phyloP scores from a whole-genome alignment of 2,888 invertebrate species.

The Prosapia bicincta region DNA sequence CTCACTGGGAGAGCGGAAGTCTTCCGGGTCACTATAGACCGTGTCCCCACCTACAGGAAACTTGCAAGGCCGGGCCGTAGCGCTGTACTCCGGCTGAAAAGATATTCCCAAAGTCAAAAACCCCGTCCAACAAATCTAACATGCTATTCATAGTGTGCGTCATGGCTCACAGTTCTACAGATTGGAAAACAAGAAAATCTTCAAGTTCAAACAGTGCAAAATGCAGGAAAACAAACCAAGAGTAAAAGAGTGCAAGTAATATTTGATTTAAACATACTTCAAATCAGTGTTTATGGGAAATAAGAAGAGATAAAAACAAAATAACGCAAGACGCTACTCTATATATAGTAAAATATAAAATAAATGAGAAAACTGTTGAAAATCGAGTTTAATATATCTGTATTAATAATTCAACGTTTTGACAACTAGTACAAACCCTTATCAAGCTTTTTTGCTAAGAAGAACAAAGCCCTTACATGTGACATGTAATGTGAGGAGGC shows the following conservation, averaged over 20 bases:
- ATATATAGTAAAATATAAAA: too few species aligned
- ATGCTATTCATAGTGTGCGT: not conserved
- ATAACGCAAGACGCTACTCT: too few species aligned
- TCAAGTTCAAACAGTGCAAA: not conserved
- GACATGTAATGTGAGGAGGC: too few species aligned
- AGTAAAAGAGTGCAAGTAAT: not conserved
- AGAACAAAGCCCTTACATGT: too few species aligned
- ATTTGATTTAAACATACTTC: not conserved
- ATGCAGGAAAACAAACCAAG: not conserved
- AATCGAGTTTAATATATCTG: too few species aligned
- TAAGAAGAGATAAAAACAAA: too few species aligned
- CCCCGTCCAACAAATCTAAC: not conserved
- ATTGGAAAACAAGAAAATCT: not conserved
- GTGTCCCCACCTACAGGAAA: conserved; percentile 32
- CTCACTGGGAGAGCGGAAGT: conserved; percentile 69
- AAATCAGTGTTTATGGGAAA: not conserved
- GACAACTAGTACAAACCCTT: too few species aligned
- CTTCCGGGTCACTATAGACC: conserved; percentile 39
- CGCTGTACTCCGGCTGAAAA: conserved; percentile 36
- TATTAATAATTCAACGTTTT: too few species aligned
- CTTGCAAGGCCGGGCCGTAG: conserved; percentile 35
- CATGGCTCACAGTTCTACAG: not conserved
- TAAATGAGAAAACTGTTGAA: too few species aligned
- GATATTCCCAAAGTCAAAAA: conserved; percentile 12
- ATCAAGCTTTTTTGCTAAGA: too few species aligned